These are phyloP conservation scores for Pelosia muscerda DNA, from an alignment of 2,888 invertebrate genomes.

Conservation along the genomic window DNA sequence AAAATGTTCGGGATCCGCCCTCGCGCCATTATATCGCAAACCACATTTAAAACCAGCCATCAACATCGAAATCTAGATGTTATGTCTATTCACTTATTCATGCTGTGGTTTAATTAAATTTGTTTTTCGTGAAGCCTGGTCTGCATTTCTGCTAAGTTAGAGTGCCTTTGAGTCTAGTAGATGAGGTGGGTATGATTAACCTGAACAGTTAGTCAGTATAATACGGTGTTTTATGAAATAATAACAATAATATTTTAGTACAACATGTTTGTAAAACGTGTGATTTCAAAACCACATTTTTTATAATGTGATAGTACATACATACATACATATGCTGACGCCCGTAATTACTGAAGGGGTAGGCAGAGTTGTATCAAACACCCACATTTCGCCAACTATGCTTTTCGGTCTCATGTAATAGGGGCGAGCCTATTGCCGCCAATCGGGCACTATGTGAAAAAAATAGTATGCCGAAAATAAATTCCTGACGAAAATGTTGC, in stretches of 20 bases:
- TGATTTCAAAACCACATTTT: too few species aligned
- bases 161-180: not conserved
- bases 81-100: constrained; percentile 25
- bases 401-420: too few species aligned
- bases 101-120: constrained; percentile 28
- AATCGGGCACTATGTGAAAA: too few species aligned
- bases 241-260: not conserved
- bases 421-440: too few species aligned
- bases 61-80: constrained; percentile 36
- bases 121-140: constrained; percentile 1
- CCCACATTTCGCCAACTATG: too few species aligned
- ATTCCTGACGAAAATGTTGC: too few species aligned
- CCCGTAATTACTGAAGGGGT: too few species aligned
- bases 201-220: not conserved
- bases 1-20: constrained; percentile 72
- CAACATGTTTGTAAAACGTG: not conserved
- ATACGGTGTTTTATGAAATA: not conserved
- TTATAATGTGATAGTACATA: too few species aligned
- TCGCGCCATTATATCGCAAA: constrained; percentile 70
- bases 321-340: too few species aligned
- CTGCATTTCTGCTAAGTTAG: not conserved
- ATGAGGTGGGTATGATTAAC: not conserved
- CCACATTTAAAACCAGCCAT: constrained; percentile 41
- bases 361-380: too few species aligned
- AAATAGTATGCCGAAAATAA: too few species aligned